Evolutionary conservation across 2,888 invertebrate species (phyloP), one percentile per base, ranked within the genome.

Genomic region (Gryllus longicercus): DNA sequence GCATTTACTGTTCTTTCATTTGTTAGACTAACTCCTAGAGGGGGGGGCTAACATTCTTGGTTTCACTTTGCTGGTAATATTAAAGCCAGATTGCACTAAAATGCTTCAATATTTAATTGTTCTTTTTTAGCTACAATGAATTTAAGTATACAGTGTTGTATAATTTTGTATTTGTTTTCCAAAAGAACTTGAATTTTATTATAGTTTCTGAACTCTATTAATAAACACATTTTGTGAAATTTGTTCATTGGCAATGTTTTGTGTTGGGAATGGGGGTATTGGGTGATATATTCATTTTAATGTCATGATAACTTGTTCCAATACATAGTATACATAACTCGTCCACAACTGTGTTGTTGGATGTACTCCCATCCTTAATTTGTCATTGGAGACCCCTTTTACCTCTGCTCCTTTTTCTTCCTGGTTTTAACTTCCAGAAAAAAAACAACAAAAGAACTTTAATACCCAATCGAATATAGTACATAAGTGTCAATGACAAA

Each of bases 201-300:
- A 63, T 63, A 63, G 63, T 63, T 63, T 18, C n/a, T 18, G n/a
- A 63, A 63, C 63, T 63, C 63, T 63, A 38, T 63, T n/a, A 63
- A 63, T 63, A 63, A 63, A 63, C 63, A 63, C 63, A 63, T 63
- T 63, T 63, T 63, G 63, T 63, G 63, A 63, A 63, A 63, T 63
- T 63, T 63, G 63, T 79, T 79, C 77, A 79, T 76, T 76, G 79
- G 76, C 76, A 79, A 79, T 63, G 63, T 79, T 79, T 38, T 79
- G 51, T 79, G 79, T 79, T 79, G 79, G 79, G 75, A 21, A 76
- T 63, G 51, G 77, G 79, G 76, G 50, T 76, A 63, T 2, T 51
- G 12, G 77, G 63, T 63, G 14, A 18, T 63, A 63, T n/a, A 63
- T 14, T 63, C 63, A 63, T 63, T 63, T n/a, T 63, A 63, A 63